Evolutionary conservation across 2,797 vertebrate genomes (phyloP).

Genomic region (Lagodon rhomboides): DNA sequence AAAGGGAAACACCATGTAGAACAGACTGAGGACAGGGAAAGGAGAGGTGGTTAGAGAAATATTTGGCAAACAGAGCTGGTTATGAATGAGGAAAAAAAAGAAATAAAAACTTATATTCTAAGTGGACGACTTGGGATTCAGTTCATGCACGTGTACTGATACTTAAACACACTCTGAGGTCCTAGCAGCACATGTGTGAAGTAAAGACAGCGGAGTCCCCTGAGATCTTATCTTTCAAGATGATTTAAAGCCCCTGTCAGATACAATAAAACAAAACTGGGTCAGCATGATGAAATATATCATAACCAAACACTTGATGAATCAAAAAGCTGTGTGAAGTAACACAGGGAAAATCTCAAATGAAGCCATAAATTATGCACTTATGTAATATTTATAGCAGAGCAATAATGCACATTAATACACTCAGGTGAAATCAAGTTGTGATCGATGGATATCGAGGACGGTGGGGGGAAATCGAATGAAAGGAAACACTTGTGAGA

Average conservation of each 20-base stretch:
- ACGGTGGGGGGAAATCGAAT: slow-evolving; percentile 1
- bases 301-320: slow-evolving; percentile 56
- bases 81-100: slow-evolving; percentile 37
- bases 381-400: slow-evolving; percentile 51
- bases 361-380: slow-evolving; percentile 34
- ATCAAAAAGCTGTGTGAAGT: slow-evolving; percentile 36
- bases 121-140: slow-evolving; percentile 28
- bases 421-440: background rate
- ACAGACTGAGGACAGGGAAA: background rate
- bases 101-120: slow-evolving; percentile 26
- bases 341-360: slow-evolving; percentile 36
- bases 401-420: slow-evolving; percentile 30
- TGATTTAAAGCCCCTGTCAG: slow-evolving; percentile 80
- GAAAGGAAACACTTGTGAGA: slow-evolving; percentile 29
- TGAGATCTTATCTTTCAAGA: slow-evolving; percentile 65
- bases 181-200: slow-evolving; percentile 58
- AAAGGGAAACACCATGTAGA: slow-evolving; percentile 52
- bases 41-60: background rate
- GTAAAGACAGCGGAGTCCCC: slow-evolving; percentile 67
- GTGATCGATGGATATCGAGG: background rate
- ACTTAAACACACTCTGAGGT: slow-evolving; percentile 42
- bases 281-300: slow-evolving; percentile 77
- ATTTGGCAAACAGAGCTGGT: slow-evolving; percentile 8
- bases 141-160: slow-evolving; percentile 46
- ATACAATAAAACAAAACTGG: slow-evolving; percentile 75